Evolutionary conservation across 2,113 vertebrate genomes (phyloP).

Genomic region (Otolemur garnettii): DNA sequence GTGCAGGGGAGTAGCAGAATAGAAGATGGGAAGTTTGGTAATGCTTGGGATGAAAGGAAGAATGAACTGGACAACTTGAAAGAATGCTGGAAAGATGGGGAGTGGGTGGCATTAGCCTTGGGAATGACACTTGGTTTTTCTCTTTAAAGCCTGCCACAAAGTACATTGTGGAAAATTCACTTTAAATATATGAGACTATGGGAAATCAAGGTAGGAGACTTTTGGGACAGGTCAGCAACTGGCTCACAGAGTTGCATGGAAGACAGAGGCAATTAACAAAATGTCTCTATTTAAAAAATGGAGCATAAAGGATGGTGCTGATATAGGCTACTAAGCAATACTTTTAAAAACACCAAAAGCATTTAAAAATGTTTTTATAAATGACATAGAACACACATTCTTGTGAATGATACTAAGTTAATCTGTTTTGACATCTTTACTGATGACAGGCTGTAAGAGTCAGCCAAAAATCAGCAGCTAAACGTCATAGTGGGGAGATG

Average conservation of each 20-base stretch:
- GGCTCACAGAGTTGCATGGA: background rate
- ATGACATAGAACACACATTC: background rate
- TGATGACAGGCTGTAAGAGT: background rate
- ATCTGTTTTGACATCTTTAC: background rate
- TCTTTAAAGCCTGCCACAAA: background rate
- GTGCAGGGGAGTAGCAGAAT: background rate
- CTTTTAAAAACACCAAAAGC: background rate
- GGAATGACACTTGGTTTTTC: background rate
- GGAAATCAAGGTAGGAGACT: background rate
- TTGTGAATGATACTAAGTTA: background rate
- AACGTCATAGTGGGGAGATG: background rate
- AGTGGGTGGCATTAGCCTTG: background rate
- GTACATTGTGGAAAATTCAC: background rate
- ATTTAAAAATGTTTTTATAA: slow-evolving; percentile 2
- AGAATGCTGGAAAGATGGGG: background rate
- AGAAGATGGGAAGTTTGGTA: background rate
- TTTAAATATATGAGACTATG: background rate
- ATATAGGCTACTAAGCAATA: background rate
- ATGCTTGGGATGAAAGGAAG: background rate
- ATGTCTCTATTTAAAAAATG: background rate
- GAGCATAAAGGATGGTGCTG: background rate
- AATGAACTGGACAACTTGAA: background rate
- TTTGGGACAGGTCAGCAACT: background rate
- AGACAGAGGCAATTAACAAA: background rate
- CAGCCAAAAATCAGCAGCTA: background rate